These are phyloP conservation scores for Pampusana beccarii DNA, from an alignment of 2,113 vertebrate species.

Conservation along the genomic window DNA sequence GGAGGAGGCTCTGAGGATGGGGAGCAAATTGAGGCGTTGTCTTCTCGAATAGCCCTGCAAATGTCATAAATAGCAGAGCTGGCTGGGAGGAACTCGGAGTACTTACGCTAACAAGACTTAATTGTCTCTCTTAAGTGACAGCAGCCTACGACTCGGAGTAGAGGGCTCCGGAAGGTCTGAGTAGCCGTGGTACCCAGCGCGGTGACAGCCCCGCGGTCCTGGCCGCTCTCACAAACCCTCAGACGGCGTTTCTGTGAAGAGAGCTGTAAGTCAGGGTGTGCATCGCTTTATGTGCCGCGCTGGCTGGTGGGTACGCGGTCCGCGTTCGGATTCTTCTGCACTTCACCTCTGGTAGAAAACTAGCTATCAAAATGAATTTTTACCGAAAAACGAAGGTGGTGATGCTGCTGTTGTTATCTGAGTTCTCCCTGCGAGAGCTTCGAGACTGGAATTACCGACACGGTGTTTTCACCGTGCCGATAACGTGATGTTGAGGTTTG, in stretches of 20 bases:
- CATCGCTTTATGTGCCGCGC: rapidly evolving
- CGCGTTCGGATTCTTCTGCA: rapidly evolving
- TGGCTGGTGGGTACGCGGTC: rapidly evolving
- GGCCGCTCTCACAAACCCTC: background rate
- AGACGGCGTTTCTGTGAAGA: rapidly evolving
- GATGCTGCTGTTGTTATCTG: rapidly evolving
- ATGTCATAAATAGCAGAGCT: background rate
- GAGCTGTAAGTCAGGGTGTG: background rate
- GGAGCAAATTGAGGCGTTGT: rapidly evolving
- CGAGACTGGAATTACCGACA: background rate
- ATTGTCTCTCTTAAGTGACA: too few relatives aligned
- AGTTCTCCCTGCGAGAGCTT: background rate
- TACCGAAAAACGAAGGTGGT: too few relatives aligned
- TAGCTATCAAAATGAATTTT: background rate
- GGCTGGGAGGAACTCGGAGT: background rate
- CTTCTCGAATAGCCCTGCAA: background rate
- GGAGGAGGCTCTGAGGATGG: background rate
- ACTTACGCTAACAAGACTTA: rapidly evolving
- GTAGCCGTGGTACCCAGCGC: rapidly evolving
- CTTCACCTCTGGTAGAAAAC: rapidly evolving
- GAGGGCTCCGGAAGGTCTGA: rapidly evolving
- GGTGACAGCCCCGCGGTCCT: background rate
- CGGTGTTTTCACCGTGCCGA: rapidly evolving
- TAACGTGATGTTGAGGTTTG: background rate
- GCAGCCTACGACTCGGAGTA: background rate